phyloP scores from a whole-genome alignment of 2,888 invertebrate species.

The Nymphalis urticae region DNA sequence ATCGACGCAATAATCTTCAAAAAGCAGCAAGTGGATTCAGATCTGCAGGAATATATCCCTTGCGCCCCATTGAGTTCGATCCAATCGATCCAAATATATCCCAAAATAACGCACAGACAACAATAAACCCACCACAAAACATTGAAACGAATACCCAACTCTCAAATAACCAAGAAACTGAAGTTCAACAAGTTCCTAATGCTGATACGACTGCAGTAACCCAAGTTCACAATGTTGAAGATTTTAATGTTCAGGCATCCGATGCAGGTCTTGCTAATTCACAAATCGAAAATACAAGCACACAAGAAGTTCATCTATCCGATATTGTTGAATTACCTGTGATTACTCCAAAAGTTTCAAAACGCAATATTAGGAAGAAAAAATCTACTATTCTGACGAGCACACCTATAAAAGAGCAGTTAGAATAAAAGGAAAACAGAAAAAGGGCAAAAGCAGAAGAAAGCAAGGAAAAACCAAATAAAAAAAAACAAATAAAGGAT shows the following conservation, averaged over 20 bases:
- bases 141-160: no score
- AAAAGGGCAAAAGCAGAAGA: conserved; percentile 16
- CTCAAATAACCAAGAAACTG: no score
- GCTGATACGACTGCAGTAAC: no score
- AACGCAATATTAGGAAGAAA: conserved; percentile 32
- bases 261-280: conserved; percentile 26
- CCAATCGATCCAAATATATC: no score
- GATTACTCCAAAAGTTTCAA: conserved; percentile 30
- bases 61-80: no score
- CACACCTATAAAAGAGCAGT: conserved; percentile 33
- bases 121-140: no score
- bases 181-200: no score
- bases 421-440: no score
- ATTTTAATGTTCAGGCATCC: conserved; percentile 32
- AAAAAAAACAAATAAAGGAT: conserved; percentile 11
- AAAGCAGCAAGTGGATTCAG: conserved; percentile 34
- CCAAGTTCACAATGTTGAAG: not conserved
- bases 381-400: conserved; percentile 36
- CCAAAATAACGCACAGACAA: no score
- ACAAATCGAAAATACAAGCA: conserved; percentile 30
- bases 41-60: no score
- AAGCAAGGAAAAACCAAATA: conserved; percentile 4
- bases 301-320: conserved; percentile 31
- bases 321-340: conserved; percentile 33
- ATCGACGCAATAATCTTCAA: conserved; percentile 39